Base-by-base conservation (phyloP, 2,888 invertebrate species). In the Hirtodrosophila trivittata region DNA sequence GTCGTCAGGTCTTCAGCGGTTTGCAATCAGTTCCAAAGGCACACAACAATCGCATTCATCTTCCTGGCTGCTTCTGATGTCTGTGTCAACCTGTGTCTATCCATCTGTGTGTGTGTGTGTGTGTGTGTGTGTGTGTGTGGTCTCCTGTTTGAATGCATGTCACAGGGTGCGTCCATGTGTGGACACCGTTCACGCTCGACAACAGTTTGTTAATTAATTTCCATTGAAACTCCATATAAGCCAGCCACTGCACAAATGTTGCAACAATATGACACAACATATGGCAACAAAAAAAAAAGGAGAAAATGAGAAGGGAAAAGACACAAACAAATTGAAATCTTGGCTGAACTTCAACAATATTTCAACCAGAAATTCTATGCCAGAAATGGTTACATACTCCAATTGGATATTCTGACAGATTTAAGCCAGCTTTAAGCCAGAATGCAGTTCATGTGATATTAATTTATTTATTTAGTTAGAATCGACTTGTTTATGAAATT, bases 171-270 rank as follows among this genome's bases (percentile, higher is more conserved):
- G n/a, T 21, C 5, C 18, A 21, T 5, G 5, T 21, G 10, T 32
- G 18, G 26, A 6, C n/a, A 9, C 7, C 13, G 30, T 37, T 39
- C 28, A 42, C 38, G 43, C 50, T 26, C 46, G 33, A 38, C 25
- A 50, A n/a, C 12, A 49, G 37, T 13, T 39, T 41, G 50, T 35
- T 45, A 55, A 46, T 59, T 46, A 51, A 66, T 56, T 66, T 42
- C 18, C 28, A 55, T 47, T 66, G 47, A 32, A 25, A 21, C 46
- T 18, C 13, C 42, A 35, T 13, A 38, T 25, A 13, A 9, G 4
- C 18, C 9, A 21, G 5, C 45, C n/a, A 8, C 8, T n/a, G 9
- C n/a, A 13, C 12, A 30, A 13, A 13, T 21, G 16, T 26, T 45
- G 43, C 33, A 30, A 8, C 30, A 30, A 30, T 21, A 21, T 21